phyloP scores from a whole-genome alignment of 2,888 invertebrate genomes.

The Phorcus lineatus region DNA sequence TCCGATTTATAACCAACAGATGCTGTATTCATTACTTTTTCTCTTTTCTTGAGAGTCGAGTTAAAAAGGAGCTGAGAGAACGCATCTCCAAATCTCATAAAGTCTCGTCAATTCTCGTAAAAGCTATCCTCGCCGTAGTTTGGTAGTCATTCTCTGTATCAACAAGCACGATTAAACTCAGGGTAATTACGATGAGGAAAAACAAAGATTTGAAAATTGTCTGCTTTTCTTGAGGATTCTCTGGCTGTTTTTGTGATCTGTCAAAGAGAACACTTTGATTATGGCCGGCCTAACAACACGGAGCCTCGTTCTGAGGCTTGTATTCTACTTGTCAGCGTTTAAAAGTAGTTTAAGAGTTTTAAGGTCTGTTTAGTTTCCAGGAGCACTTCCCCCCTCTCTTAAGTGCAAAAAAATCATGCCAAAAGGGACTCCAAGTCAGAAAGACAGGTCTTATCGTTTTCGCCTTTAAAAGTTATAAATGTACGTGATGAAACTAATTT shows the following conservation, averaged over 20 bases:
- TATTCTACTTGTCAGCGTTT: slow-evolving; percentile 17
- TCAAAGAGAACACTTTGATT: slow-evolving; percentile 4
- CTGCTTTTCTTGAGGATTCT: slow-evolving; percentile 13
- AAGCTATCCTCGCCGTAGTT: not conserved
- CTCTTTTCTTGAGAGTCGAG: not conserved
- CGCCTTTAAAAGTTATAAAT: too few relatives aligned
- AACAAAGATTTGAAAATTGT: slow-evolving; percentile 22
- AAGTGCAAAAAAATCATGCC: slow-evolving; percentile 13
- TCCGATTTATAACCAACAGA: slow-evolving; percentile 17
- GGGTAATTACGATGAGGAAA: not conserved
- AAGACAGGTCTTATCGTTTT: too few relatives aligned
- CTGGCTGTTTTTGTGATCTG: not conserved
- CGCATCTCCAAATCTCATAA: slow-evolving; percentile 13
- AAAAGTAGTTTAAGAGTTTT: slow-evolving; percentile 11
- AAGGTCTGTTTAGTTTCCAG: slow-evolving; percentile 7
- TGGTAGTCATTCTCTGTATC: slow-evolving; percentile 8
- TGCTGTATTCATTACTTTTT: not conserved
- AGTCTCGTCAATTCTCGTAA: slow-evolving; percentile 15
- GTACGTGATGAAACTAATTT: too few relatives aligned
- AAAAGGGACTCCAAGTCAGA: not conserved
- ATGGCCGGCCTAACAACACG: not conserved
- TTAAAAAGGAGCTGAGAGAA: slow-evolving; percentile 21
- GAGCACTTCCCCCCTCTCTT: not conserved
- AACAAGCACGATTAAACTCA: slow-evolving; percentile 15
- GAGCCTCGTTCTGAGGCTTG: not conserved